phyloP scores from a whole-genome alignment of 1,140 invertebrate genomes.

The Trachelipus rathkii region DNA sequence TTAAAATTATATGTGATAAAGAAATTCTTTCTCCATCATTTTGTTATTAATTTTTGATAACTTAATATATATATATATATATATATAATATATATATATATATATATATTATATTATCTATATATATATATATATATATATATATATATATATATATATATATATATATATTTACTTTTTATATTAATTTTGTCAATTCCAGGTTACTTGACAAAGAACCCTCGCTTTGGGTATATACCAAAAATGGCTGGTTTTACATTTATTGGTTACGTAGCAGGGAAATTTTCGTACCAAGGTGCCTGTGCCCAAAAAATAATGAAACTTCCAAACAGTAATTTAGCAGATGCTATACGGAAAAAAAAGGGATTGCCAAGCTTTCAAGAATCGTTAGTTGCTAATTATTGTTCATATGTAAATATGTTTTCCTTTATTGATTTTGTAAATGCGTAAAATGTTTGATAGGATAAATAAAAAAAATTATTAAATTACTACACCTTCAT shows the following conservation, averaged over 20 bases:
- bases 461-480: background rate
- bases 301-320: constrained; percentile 19
- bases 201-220: constrained; percentile 23
- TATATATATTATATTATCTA: too few relatives aligned
- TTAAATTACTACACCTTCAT: background rate
- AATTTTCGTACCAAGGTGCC: constrained; percentile 23
- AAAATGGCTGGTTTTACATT: constrained; percentile 12
- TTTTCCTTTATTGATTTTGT: background rate
- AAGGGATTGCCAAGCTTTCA: background rate
- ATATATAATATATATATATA: background rate
- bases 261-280: constrained; percentile 21
- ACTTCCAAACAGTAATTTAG: constrained; percentile 23
- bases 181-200: background rate
- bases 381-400: constrained; percentile 14
- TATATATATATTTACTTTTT: background rate
- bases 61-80: background rate
- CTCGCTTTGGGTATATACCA: constrained; percentile 17
- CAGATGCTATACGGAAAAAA: constrained; percentile 18
- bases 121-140: too few relatives aligned
- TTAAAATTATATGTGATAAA: background rate
- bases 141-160: too few relatives aligned
- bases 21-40: background rate
- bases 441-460: background rate
- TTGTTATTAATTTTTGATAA: background rate
- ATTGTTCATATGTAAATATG: background rate